Conservation (phyloP, 2,888 invertebrate species). For the Dermolepida albohirtum region DNA sequence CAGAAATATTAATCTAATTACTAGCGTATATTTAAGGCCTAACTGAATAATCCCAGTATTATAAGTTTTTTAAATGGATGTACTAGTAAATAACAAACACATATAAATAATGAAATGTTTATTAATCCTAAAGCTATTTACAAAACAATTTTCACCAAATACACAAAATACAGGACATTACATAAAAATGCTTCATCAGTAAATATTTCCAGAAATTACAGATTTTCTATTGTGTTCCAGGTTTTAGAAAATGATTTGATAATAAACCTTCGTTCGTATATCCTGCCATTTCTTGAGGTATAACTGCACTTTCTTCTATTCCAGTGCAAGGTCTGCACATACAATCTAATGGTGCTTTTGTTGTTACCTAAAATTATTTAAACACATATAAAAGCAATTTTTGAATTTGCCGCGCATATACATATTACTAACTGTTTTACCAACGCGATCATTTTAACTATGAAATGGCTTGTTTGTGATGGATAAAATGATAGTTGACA, state of each 20-base stretch:
- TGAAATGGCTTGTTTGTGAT: conserved; percentile 4
- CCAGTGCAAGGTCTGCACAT: conserved; percentile 95
- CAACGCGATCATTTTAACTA: conserved; percentile 9
- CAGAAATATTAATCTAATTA: no score
- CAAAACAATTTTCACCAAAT: no score
- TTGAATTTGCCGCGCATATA: conserved; percentile 35
- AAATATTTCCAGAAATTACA: neutral
- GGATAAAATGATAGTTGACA: no score
- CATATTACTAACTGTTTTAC: conserved; percentile 9
- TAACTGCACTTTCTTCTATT: conserved; percentile 86
- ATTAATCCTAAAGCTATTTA: no score
- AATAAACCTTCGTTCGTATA: conserved; percentile 86
- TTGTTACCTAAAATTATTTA: conserved; percentile 77
- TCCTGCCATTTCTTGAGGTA: conserved; percentile 91
- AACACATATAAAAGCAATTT: conserved; percentile 10
- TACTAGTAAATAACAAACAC: no score
- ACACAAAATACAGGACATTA: conserved; percentile 1
- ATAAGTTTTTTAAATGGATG: no score
- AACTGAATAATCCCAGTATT: no score
- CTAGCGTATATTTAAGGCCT: no score
- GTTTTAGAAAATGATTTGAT: conserved; percentile 82
- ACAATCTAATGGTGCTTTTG: conserved; percentile 91
- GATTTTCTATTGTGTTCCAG: conserved; percentile 68
- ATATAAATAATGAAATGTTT: no score
- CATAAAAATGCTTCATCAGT: neutral